These are phyloP conservation scores for Nibea albiflora DNA, from an alignment of 2,113 vertebrate genomes.

Conservation along the genomic window DNA sequence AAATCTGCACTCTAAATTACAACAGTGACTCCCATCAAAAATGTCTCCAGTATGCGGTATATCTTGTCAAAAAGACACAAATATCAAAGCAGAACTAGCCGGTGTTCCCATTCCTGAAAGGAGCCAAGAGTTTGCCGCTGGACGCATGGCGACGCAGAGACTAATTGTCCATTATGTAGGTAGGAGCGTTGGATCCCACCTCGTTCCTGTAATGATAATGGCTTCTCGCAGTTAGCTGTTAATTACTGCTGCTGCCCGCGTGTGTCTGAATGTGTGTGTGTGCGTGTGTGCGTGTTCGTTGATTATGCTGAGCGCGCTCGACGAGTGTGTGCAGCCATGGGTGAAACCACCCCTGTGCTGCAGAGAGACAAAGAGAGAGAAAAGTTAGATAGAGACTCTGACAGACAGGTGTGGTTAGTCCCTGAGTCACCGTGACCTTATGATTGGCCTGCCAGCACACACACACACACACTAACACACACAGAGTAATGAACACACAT, in stretches of 20 bases:
- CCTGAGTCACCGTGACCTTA: slow-evolving; percentile 60
- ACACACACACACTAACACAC: slow-evolving; percentile 18
- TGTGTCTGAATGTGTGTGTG: slow-evolving; percentile 11
- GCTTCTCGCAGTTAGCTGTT: slow-evolving; percentile 63
- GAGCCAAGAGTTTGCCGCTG: slow-evolving; percentile 11
- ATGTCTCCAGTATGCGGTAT: not conserved
- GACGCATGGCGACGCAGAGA: slow-evolving; percentile 39
- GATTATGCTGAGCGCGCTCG: slow-evolving; percentile 61
- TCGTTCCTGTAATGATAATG: slow-evolving; percentile 68
- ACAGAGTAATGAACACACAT: not conserved
- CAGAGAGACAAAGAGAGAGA: slow-evolving; percentile 11
- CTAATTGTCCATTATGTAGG: slow-evolving; percentile 70
- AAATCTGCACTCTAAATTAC: slow-evolving; percentile 6
- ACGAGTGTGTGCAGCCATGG: slow-evolving; percentile 55
- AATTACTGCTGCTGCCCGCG: slow-evolving; percentile 66
- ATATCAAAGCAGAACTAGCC: not conserved
- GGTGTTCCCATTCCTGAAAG: not conserved
- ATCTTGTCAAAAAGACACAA: not conserved
- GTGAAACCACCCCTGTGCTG: slow-evolving; percentile 48
- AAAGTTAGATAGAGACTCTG: slow-evolving; percentile 33
- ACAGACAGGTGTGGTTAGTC: slow-evolving; percentile 33
- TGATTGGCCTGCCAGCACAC: slow-evolving; percentile 12
- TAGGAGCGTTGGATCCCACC: slow-evolving; percentile 63
- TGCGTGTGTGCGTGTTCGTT: slow-evolving; percentile 16
- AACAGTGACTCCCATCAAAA: not conserved